A percentile compares a stretch with the other conserved stretches of the same genome.
These are phyloP conservation scores for Butorides virescens DNA, from an alignment of 2,113 vertebrate genomes.

Conservation along the genomic window DNA sequence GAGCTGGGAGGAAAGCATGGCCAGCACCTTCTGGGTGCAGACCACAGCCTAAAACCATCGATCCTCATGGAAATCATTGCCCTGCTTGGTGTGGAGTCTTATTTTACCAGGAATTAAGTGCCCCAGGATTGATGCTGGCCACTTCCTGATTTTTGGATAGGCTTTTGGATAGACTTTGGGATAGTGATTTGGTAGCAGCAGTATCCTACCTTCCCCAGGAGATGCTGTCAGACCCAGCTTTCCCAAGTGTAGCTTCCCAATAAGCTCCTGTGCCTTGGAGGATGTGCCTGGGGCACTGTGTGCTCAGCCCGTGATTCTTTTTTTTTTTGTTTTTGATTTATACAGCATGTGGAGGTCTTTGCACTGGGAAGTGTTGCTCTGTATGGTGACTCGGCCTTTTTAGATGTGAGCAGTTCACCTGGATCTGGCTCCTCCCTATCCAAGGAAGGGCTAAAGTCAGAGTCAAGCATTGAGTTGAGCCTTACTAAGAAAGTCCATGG, in stretches of 20 bases:
- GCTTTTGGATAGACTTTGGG: not conserved
- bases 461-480: not conserved
- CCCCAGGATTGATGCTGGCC: not conserved
- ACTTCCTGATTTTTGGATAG: not conserved
- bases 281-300: not conserved
- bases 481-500: not conserved
- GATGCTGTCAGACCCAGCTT: not conserved
- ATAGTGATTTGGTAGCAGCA: not conserved
- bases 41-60: not conserved
- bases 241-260: not conserved
- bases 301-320: not conserved
- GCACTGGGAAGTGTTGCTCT: not conserved
- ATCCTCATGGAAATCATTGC: not conserved
- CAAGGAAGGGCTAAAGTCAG: not conserved
- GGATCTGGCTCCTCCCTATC: not conserved
- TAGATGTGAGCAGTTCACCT: not conserved
- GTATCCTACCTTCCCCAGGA: not conserved
- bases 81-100: not conserved
- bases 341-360: not conserved
- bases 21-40: not conserved
- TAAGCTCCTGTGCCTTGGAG: not conserved
- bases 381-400: not conserved
- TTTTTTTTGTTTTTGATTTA: not conserved
- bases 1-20: not conserved
- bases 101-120: not conserved